These are phyloP conservation scores for Brachymystax lenok DNA, from an alignment of 2,797 vertebrate genomes.

Conservation along the genomic window DNA sequence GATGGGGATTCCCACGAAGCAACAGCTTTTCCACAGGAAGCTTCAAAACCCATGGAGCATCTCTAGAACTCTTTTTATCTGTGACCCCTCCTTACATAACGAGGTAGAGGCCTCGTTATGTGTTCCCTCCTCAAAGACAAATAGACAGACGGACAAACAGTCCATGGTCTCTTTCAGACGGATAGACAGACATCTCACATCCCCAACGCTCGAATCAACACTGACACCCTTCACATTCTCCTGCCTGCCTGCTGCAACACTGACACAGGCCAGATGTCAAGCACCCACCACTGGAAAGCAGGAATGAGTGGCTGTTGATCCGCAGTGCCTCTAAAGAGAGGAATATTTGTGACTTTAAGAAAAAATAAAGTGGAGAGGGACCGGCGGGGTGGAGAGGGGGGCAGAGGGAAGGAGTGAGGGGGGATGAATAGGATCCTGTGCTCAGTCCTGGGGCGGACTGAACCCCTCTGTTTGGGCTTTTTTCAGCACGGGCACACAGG, in stretches of 20 bases:
- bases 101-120: conserved; percentile 29
- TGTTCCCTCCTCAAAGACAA: conserved; percentile 20
- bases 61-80: conserved; percentile 32
- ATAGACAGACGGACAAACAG: neutral
- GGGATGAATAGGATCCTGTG: conserved; percentile 83
- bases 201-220: neutral
- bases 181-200: too few relatives aligned
- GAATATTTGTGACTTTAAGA: conserved; percentile 56
- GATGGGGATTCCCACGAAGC: conserved; percentile 17
- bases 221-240: conserved; percentile 30
- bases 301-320: conserved; percentile 53
- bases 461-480: conserved; percentile 77
- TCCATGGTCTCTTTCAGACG: too few relatives aligned
- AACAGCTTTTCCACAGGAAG: conserved; percentile 26
- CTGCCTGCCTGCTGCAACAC: conserved; percentile 32
- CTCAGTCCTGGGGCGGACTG: conserved; percentile 74
- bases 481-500: conserved; percentile 78
- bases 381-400: neutral
- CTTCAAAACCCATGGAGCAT: conserved; percentile 26
- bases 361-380: conserved; percentile 71
- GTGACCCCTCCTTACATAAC: conserved; percentile 37
- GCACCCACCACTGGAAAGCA: conserved; percentile 43
- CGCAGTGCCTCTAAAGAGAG: conserved; percentile 52
- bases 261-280: conserved; percentile 48
- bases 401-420: conserved; percentile 59